phyloP scores from a whole-genome alignment of 2,888 invertebrate species.

The Mythimna pallens region DNA sequence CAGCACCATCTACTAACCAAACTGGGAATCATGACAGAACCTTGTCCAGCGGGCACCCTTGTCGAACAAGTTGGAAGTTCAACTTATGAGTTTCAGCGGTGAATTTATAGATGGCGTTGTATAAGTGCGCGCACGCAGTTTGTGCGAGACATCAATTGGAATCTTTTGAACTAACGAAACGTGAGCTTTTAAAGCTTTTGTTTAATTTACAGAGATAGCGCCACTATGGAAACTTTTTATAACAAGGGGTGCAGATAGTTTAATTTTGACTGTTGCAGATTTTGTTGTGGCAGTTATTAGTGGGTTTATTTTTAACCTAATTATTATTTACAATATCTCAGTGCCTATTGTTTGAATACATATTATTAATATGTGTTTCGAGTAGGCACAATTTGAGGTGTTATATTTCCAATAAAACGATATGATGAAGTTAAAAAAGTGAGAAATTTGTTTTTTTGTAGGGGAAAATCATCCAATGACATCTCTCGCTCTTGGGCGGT shows the following conservation, averaged over 20 bases:
- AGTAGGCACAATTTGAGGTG: no score
- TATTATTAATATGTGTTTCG: neutral
- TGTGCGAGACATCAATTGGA: conserved; percentile 14
- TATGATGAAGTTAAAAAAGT: neutral
- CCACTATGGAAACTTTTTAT: neutral
- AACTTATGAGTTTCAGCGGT: conserved; percentile 9
- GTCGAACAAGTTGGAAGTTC: neutral
- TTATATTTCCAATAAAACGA: no score
- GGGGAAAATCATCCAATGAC: no score
- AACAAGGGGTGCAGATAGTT: neutral
- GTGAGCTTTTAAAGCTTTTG: conserved; percentile 9
- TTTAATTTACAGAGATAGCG: conserved; percentile 37
- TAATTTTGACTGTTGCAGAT: neutral
- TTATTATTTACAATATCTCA: neutral
- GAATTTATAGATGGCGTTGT: conserved; percentile 47
- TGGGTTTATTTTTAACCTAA: neutral
- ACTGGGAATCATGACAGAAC: neutral
- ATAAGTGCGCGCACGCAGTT: conserved; percentile 52
- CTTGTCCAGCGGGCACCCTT: neutral
- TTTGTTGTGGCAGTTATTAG: conserved; percentile 1
- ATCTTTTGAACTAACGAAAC: neutral
- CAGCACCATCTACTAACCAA: conserved; percentile 38
- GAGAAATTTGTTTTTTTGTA: no score
- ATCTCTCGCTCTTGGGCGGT: no score
- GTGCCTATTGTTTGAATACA: no score